Base-by-base conservation (phyloP, 2,888 invertebrate genomes). In the Leptopilina myrica region DNA sequence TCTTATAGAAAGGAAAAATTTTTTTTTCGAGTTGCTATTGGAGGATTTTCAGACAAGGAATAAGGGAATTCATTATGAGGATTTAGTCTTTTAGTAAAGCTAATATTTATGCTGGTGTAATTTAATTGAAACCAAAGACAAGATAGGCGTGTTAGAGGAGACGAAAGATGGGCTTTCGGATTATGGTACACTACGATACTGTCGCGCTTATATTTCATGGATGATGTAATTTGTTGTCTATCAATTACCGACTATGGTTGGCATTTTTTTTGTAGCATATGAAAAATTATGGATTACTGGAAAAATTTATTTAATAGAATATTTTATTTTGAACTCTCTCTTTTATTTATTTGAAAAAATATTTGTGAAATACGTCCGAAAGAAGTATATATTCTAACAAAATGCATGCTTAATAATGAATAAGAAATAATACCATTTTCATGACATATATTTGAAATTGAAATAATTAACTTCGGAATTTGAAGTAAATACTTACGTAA, bases 101-200 rank as follows among this genome's bases (percentile, higher is more conserved):
- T 46, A 80, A 80, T 80, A 80, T 80, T 80, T 80, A 78, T 76
- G 49, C 62, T 59, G 77, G 62, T 20, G 33, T 65, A 43, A 75
- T 79, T 76, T 79, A 81, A 81, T 81, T 79, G 77, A 77, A 73
- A 78, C 8, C 69, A 15, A 49, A 64, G 76, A 33, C 26, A 46
- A 33, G 14, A 14, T 53, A 53, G 14, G 12, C 40, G 46, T 49
- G 49, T 5, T 49, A 7, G 26, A 20, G 26, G 26, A 64, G 20
- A 12, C 49, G 49, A 46, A 69, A 49, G 49, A 53, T 69, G 14
- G 69, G 20, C 53, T 69, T 20, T 26, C 49, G 53, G 49, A 12
- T 69, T 69, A 49, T 49, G 26, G 69, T 69, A 69, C 33, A 33
- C 33, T 33, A 5, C 20, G 11, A 49, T 49, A 69, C 14, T 69